Percentiles rank a stretch among this genome's conserved stretches.
Evolutionary conservation across 1,140 invertebrate species (phyloP).

Genomic region (Bacillus rossius): DNA sequence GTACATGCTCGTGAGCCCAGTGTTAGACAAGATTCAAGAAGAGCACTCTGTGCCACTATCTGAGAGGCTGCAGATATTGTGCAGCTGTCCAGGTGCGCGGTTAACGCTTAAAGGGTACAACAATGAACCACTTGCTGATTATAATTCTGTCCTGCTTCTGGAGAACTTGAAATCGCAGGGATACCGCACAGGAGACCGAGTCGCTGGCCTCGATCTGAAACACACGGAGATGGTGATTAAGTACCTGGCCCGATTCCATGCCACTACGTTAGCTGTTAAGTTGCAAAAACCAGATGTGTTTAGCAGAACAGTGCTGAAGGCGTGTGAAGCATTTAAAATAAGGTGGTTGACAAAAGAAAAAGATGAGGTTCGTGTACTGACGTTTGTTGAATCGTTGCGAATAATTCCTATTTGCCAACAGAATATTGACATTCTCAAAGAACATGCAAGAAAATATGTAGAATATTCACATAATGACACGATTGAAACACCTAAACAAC

Average conservation of each 20-base stretch:
- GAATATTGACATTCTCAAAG: background rate
- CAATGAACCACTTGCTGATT: background rate
- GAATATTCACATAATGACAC: background rate
- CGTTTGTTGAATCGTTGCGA: background rate
- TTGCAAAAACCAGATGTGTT: slow-evolving; percentile 2
- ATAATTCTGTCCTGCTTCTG: background rate
- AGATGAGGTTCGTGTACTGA: background rate
- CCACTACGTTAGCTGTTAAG: background rate
- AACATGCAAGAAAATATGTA: background rate
- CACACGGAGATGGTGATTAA: background rate
- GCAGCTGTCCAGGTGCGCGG: slow-evolving; percentile 1
- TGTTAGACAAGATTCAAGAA: background rate
- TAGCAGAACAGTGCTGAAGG: background rate
- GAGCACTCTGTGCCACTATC: background rate
- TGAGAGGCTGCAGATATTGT: background rate
- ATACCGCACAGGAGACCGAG: background rate
- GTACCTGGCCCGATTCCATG: background rate
- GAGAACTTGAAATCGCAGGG: slow-evolving; percentile 4
- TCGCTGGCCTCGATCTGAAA: background rate
- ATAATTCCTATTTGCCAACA: background rate
- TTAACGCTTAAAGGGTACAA: background rate
- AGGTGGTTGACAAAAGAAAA: background rate
- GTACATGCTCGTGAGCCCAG: slow-evolving; percentile 1
- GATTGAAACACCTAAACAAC: background rate
- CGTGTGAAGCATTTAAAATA: background rate